Evolutionary conservation across 2,797 vertebrate genomes (phyloP).

Genomic region (Threskiornis aethiopicus): DNA sequence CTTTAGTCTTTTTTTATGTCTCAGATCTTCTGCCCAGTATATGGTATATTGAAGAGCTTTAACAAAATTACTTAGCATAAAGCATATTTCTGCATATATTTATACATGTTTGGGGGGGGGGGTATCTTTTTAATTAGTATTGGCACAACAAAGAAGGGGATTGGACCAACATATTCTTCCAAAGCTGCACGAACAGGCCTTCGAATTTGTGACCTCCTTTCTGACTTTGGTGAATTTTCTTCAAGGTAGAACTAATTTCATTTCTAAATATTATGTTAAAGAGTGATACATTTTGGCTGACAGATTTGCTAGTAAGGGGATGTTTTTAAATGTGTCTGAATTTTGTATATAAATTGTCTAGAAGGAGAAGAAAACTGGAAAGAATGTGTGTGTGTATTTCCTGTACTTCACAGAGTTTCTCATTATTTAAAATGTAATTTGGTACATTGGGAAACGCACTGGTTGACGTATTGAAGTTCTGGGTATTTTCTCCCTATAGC

Average conservation of each 20-base stretch:
- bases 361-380: neutral
- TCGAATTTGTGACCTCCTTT: slow-evolving; percentile 93
- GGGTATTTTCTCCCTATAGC: neutral
- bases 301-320: neutral
- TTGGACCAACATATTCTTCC: slow-evolving; percentile 95
- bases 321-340: neutral
- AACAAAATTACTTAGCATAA: neutral
- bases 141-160: slow-evolving; percentile 98
- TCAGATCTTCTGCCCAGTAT: neutral
- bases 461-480: neutral
- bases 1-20: neutral
- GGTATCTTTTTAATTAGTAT: slow-evolving; percentile 79
- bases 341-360: neutral
- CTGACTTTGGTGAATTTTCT: slow-evolving; percentile 94
- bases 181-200: slow-evolving; percentile 96
- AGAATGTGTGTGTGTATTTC: neutral
- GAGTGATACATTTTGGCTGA: neutral
- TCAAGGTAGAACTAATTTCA: slow-evolving; percentile 76
- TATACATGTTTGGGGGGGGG: neutral
- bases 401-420: neutral
- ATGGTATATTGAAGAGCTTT: neutral
- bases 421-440: neutral
- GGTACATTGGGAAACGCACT: neutral
- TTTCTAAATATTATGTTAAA: neutral
- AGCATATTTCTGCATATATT: neutral